Conservation (phyloP, 35 echinoderm and acorn worm genomes). For the Heliocidaris erythrogramma region DNA sequence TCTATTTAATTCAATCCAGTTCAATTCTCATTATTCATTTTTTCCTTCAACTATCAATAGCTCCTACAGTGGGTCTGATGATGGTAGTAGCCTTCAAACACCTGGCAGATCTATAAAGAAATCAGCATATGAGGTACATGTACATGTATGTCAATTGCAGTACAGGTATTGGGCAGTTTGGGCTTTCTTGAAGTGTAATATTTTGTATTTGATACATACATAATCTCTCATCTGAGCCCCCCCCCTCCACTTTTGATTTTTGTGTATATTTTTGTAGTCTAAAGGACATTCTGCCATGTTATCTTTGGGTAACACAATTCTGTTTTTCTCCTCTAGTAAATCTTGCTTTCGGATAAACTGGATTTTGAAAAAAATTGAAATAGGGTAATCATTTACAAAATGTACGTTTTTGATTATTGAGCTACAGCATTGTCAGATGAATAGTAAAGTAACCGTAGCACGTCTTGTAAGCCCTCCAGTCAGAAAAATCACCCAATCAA, state of each 20-base stretch:
- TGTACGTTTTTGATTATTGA: too few species aligned
- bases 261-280: too few species aligned
- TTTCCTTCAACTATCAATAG: background rate
- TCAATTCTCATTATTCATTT: background rate
- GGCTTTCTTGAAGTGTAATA: background rate
- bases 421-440: too few species aligned
- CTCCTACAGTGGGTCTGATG: constrained; percentile 16
- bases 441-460: too few species aligned
- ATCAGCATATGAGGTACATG: background rate
- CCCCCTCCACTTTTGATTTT: background rate
- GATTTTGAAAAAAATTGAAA: too few species aligned
- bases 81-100: background rate
- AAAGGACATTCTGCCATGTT: background rate
- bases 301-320: background rate
- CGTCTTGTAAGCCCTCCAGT: too few species aligned
- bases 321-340: background rate
- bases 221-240: background rate
- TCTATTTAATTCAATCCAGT: too few species aligned
- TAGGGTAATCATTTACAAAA: too few species aligned
- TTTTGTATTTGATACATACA: background rate
- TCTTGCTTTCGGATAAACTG: background rate
- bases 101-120: background rate
- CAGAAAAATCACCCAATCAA: too few species aligned
- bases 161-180: background rate
- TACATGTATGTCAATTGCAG: too few species aligned